These are phyloP conservation scores for Alces alces DNA, from an alignment of 2,113 vertebrate species.

Conservation along the genomic window DNA sequence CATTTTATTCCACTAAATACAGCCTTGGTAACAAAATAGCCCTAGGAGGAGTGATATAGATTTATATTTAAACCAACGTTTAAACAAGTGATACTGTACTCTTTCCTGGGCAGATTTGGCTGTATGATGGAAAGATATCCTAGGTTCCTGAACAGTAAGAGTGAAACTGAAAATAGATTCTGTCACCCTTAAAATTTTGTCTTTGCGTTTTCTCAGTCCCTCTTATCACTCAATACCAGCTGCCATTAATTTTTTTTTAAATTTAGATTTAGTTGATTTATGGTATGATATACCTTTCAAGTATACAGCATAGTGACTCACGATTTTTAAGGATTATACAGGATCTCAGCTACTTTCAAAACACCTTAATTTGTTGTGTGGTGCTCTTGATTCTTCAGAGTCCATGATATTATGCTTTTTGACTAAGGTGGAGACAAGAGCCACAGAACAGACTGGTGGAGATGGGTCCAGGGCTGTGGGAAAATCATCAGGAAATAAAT, in stretches of 20 bases:
- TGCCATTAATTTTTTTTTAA: accelerated
- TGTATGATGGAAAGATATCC: background rate
- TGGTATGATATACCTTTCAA: background rate
- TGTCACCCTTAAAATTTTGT: background rate
- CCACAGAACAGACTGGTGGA: background rate
- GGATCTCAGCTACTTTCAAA: background rate
- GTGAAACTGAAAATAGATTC: background rate
- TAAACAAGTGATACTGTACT: background rate
- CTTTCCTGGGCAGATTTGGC: background rate
- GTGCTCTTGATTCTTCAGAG: background rate
- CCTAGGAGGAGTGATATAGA: background rate
- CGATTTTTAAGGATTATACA: background rate
- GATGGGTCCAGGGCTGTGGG: background rate
- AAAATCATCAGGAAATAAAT: background rate
- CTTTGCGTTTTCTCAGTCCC: background rate
- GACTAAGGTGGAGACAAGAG: background rate
- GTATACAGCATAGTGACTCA: background rate
- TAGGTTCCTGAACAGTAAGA: background rate
- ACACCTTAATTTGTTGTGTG: background rate
- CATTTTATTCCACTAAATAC: background rate
- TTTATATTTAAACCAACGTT: background rate
- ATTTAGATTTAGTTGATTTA: background rate
- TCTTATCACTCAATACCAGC: background rate
- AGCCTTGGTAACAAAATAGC: background rate
- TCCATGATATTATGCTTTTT: background rate